Base-by-base conservation (phyloP, 2,888 invertebrate species). In the Chydorus sphaericus region DNA sequence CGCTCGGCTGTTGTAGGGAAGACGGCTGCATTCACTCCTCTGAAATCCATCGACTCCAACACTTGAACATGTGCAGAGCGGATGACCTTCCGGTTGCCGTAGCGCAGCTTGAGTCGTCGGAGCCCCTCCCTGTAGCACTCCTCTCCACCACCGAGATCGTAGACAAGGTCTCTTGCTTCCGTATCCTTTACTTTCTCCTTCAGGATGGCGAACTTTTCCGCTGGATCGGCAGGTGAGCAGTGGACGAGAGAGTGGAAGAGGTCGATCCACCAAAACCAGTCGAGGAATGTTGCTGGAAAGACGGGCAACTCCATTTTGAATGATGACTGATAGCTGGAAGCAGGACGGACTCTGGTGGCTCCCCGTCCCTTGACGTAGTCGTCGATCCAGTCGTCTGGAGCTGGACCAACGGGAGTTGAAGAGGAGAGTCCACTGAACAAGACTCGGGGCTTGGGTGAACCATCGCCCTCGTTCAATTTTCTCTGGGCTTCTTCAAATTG, bases 201-300 rank as follows among this genome's bases (percentile, higher is more conserved):
- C n/a, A 53, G 36, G 37, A 53, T 53, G 14, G 53, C 53, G 37
- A 53, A 16, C 38, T 53, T 53, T 23, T 53, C 53, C 28, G 18
- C 53, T 2, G 53, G 53, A 14, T 18, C n/a, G 23, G 20, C 23
- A n/a, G 26, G 11, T 14, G 53, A 37, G 23, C 37, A 18, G 28
- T 53, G 53, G 16, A 53, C 53, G n/a, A 53, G 38, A 11, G 53
- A 53, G 23, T 30, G 33, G 23, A 53, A 53, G 14, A 53, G 37
- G 36, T 53, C 53, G n/a, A 53, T 31, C 53, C 53, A 53, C 53
- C 23, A 18, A 6, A 37, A 53, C 53, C 53, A 53, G 16, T 53
- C 53, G 8, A 53, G 18, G 14, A 37, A 20, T 20, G 36, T 20
- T 20, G 37, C 53, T 3, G 23, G 26, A 23, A 37, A 53, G 7